phyloP scores from a whole-genome alignment of 2,888 invertebrate species.

The Drosophila mulleri region DNA sequence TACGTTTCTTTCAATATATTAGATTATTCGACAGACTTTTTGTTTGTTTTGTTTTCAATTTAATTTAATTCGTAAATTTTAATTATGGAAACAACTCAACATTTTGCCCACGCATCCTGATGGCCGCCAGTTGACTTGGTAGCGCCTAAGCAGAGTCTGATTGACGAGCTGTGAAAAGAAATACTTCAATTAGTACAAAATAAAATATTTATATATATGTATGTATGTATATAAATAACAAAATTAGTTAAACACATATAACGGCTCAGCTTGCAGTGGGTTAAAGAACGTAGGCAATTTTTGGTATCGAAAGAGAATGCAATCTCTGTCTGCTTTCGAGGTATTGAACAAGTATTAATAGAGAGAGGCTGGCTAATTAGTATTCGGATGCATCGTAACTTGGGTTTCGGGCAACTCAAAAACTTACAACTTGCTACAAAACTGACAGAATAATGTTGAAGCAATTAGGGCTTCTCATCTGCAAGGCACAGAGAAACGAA shows the following conservation, averaged over 20 bases:
- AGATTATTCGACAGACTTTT: constrained; percentile 20
- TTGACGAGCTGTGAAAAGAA: constrained; percentile 41
- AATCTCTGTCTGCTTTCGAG: neutral
- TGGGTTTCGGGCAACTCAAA: constrained; percentile 22
- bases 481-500: constrained; percentile 50
- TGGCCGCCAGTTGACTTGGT: constrained; percentile 43
- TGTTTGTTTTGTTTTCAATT: constrained; percentile 41
- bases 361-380: constrained; percentile 14
- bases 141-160: constrained; percentile 41
- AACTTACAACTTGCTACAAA: constrained; percentile 63
- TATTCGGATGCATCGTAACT: constrained; percentile 14
- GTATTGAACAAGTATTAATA: constrained; percentile 9
- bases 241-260: neutral
- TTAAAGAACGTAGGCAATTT: neutral
- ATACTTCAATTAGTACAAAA: constrained; percentile 2
- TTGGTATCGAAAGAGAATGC: neutral
- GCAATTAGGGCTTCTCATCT: constrained; percentile 64
- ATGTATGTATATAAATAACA: neutral
- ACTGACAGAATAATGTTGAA: constrained; percentile 22
- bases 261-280: constrained; percentile 3
- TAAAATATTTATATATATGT: neutral
- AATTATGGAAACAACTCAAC: constrained; percentile 59
- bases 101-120: constrained; percentile 30
- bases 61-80: constrained; percentile 58
- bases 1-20: constrained; percentile 3